Evolutionary conservation across 1,140 invertebrate genomes (phyloP).

Genomic region (Drosophila albomicans): DNA sequence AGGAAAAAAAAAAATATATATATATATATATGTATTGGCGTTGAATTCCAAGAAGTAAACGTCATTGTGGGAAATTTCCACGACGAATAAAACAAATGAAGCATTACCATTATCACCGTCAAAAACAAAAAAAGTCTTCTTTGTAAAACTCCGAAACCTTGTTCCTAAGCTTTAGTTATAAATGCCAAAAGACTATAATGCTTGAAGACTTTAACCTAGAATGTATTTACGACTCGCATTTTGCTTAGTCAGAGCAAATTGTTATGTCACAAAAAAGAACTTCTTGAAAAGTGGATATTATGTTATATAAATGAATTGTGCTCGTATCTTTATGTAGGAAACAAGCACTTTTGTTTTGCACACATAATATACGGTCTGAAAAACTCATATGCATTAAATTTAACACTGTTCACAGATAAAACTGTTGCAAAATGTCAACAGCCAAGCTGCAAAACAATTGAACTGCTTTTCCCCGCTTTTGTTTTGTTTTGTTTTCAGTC

Average conservation of each 20-base stretch:
- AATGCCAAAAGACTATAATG: slow-evolving; percentile 11
- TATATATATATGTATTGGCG: slow-evolving; percentile 32
- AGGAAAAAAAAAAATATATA: slow-evolving; percentile 1
- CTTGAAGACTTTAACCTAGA: slow-evolving; percentile 9
- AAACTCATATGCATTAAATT: slow-evolving; percentile 29
- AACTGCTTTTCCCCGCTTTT: slow-evolving; percentile 42
- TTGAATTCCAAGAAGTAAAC: slow-evolving; percentile 44
- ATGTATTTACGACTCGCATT: neutral
- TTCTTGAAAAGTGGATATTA: neutral
- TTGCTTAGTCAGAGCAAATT: slow-evolving; percentile 8
- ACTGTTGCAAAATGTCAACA: slow-evolving; percentile 26
- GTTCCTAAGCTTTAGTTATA: slow-evolving; percentile 3
- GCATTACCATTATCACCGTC: neutral
- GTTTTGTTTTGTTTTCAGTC: slow-evolving; percentile 24
- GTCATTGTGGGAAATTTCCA: slow-evolving; percentile 53
- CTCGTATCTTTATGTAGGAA: neutral
- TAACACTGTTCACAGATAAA: slow-evolving; percentile 36
- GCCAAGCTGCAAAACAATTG: slow-evolving; percentile 45
- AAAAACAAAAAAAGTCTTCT: neutral
- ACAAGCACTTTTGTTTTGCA: slow-evolving; percentile 14
- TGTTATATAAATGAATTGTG: slow-evolving; percentile 21
- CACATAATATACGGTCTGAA: neutral
- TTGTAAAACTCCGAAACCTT: slow-evolving; percentile 16
- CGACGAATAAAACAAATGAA: slow-evolving; percentile 17
- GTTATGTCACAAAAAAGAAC: neutral